Evolutionary conservation across 2,797 vertebrate genomes (phyloP).

Genomic region (Pachyuromys duprasi): DNA sequence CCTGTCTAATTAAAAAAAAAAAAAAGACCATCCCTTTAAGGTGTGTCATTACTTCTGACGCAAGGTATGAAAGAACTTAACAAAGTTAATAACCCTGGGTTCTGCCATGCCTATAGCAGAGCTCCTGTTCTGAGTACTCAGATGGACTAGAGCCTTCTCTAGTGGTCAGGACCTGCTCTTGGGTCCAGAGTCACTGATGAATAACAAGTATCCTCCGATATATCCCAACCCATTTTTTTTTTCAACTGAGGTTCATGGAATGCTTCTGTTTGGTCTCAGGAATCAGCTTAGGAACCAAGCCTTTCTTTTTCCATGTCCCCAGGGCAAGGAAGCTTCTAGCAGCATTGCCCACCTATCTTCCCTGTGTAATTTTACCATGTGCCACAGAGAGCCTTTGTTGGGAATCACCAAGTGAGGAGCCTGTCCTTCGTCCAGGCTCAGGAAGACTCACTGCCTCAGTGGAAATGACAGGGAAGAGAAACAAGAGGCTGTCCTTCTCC

Average conservation of each 20-base stretch:
- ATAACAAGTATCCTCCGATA: neutral
- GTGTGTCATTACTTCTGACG: neutral
- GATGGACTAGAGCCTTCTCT: neutral
- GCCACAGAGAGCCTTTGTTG: neutral
- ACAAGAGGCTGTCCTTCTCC: neutral
- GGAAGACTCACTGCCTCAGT: neutral
- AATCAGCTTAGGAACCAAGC: neutral
- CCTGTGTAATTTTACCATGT: neutral
- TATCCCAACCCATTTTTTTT: neutral
- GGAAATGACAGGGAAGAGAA: neutral
- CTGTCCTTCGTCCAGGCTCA: neutral
- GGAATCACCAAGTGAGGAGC: neutral
- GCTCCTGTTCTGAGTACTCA: neutral
- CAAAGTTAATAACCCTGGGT: neutral
- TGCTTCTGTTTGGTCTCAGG: neutral
- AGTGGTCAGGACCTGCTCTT: neutral
- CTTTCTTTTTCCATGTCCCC: neutral
- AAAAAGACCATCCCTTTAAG: neutral
- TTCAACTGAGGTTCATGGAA: neutral
- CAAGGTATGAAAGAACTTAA: neutral
- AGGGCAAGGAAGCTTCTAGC: neutral
- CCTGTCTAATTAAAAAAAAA: neutral
- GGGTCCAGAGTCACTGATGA: neutral
- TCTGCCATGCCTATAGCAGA: neutral
- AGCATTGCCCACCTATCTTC: accelerated